These are phyloP conservation scores for Thryonomys swinderianus DNA, from an alignment of 2,113 vertebrate genomes.

Conservation along the genomic window DNA sequence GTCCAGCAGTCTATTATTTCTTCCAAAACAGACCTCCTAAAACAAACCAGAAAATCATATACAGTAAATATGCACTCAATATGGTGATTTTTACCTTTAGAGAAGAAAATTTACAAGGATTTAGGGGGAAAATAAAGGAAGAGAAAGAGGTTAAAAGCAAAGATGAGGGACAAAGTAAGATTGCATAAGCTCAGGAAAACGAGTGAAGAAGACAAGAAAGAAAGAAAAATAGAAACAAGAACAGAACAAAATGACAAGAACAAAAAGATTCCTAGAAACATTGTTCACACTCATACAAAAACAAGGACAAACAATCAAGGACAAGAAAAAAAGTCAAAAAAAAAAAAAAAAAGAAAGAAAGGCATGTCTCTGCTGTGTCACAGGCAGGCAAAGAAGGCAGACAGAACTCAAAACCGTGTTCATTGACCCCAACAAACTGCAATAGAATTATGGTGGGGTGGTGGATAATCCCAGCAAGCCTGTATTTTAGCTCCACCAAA, in stretches of 20 bases:
- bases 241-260: not conserved
- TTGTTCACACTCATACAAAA: not conserved
- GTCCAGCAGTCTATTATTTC: not conserved
- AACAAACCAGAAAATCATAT: not conserved
- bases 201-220: not conserved
- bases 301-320: not conserved
- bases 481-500: not conserved
- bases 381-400: not conserved
- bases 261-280: not conserved
- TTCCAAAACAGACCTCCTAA: not conserved
- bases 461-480: not conserved
- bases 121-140: not conserved
- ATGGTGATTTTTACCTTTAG: not conserved
- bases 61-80: not conserved
- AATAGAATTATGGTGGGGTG: not conserved
- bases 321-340: not conserved
- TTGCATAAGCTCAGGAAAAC: not conserved
- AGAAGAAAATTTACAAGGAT: not conserved
- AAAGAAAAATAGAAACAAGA: not conserved
- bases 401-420: not conserved
- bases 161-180: not conserved
- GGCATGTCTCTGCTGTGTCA: not conserved
- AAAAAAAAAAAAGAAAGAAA: not conserved
- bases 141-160: not conserved
- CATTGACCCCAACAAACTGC: not conserved